These are phyloP conservation scores for Delichon dasypus DNA, from an alignment of 2,797 vertebrate species.

Conservation along the genomic window DNA sequence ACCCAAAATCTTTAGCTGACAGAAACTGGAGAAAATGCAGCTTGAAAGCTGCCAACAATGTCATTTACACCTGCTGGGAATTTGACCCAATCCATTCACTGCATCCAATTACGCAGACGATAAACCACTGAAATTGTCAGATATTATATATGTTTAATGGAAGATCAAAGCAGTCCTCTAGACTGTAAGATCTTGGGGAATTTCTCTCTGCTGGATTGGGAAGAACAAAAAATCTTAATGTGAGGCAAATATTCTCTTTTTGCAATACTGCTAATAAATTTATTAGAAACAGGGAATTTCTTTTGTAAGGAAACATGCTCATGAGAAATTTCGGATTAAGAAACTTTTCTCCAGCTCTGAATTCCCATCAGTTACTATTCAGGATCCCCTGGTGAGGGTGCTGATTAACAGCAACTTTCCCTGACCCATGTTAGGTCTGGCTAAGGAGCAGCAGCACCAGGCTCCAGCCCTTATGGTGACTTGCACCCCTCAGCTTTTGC, in stretches of 20 bases:
- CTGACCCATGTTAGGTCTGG: background rate
- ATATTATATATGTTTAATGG: background rate
- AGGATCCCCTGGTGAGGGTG: background rate
- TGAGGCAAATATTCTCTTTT: background rate
- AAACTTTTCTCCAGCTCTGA: background rate
- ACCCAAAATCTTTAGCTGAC: background rate
- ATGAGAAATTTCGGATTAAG: background rate
- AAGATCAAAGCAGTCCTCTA: background rate
- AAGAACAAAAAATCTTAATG: background rate
- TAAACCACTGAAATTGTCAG: conserved; percentile 12
- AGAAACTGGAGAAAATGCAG: background rate
- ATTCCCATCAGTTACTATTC: background rate
- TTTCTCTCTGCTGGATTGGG: background rate
- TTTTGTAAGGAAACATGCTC: background rate
- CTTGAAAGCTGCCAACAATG: background rate
- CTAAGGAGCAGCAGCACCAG: background rate
- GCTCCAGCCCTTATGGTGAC: background rate
- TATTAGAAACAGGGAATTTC: background rate
- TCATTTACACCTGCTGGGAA: background rate
- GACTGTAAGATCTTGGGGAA: background rate
- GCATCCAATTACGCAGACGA: background rate
- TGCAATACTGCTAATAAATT: background rate
- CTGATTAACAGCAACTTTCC: background rate
- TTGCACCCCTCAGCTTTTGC: background rate
- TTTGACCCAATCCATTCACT: background rate